A percentile compares a stretch with the other conserved stretches of the same genome.
phyloP scores from a whole-genome alignment of 2,113 vertebrate species.

The Megaleporinus macrocephalus region DNA sequence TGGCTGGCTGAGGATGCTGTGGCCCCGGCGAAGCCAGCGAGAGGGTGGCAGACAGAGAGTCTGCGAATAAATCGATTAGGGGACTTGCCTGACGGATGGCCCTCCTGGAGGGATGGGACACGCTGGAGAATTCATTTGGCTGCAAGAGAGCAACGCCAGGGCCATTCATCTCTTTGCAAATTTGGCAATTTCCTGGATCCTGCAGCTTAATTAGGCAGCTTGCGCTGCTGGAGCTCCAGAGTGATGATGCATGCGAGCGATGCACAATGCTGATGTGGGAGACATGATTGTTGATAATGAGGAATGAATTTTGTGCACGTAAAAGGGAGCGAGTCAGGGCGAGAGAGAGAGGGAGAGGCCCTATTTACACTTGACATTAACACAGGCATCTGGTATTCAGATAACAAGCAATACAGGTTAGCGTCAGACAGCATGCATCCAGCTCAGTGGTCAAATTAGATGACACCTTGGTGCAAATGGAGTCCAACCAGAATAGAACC shows the following conservation, averaged over 20 bases:
- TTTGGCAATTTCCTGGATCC: conserved; percentile 69
- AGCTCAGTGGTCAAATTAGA: not conserved
- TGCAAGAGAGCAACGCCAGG: conserved; percentile 61
- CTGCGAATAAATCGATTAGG: conserved; percentile 75
- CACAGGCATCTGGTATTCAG: not conserved
- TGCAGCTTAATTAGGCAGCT: conserved; percentile 68
- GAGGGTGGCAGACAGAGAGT: conserved; percentile 59
- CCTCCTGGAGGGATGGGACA: conserved; percentile 68
- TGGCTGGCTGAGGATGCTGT: conserved; percentile 34
- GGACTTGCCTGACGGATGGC: conserved; percentile 71
- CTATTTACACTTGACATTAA: not conserved
- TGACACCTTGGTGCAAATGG: conserved; percentile 3
- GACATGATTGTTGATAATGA: conserved; percentile 61
- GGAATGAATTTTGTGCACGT: conserved; percentile 38
- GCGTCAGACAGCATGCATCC: too few species aligned
- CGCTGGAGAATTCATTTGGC: conserved; percentile 75
- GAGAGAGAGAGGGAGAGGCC: not conserved
- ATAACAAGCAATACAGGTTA: not conserved
- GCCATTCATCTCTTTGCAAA: conserved; percentile 70
- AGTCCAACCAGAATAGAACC: not conserved
- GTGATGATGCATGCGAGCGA: conserved; percentile 61
- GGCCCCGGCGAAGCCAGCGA: conserved; percentile 33
- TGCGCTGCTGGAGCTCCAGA: conserved; percentile 56
- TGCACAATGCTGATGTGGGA: conserved; percentile 48
- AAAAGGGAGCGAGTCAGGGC: not conserved